Percentiles rank a stretch among this genome's conserved stretches.
Conservation (phyloP, 2,113 vertebrate genomes). For the Nibea albiflora region DNA sequence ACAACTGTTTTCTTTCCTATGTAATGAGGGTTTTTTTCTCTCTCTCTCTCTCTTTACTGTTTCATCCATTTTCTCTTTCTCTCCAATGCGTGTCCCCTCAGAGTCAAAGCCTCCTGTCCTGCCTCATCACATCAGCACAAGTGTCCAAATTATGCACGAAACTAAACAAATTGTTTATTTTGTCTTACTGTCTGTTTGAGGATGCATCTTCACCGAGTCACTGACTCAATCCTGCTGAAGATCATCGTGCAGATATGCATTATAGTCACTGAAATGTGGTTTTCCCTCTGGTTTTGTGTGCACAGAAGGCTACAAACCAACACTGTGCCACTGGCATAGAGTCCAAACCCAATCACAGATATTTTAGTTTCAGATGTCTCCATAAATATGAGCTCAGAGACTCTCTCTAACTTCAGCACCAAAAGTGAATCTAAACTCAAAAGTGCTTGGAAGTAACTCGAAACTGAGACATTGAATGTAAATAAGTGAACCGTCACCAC, state of each 20-base stretch:
- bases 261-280: conserved; percentile 25
- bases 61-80: conserved; percentile 16
- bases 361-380: conserved; percentile 18
- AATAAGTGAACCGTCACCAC: background rate
- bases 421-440: background rate
- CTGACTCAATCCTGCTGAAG: conserved; percentile 9
- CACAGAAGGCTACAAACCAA: background rate
- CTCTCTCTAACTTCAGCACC: background rate
- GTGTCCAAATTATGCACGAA: background rate
- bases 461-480: conserved; percentile 27
- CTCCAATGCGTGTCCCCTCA: background rate
- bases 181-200: conserved; percentile 23
- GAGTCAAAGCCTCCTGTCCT: background rate
- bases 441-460: background rate
- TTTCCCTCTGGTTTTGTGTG: conserved; percentile 43
- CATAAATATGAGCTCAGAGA: background rate
- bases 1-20: conserved; percentile 45
- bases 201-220: background rate
- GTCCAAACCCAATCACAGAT: background rate
- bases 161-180: background rate
- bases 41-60: conserved; percentile 5
- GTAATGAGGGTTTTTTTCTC: conserved; percentile 38
- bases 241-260: background rate
- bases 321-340: background rate
- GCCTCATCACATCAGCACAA: conserved; percentile 8